Base-by-base conservation (phyloP, 2,888 invertebrate species). In the Teinopalpus imperialis region DNA sequence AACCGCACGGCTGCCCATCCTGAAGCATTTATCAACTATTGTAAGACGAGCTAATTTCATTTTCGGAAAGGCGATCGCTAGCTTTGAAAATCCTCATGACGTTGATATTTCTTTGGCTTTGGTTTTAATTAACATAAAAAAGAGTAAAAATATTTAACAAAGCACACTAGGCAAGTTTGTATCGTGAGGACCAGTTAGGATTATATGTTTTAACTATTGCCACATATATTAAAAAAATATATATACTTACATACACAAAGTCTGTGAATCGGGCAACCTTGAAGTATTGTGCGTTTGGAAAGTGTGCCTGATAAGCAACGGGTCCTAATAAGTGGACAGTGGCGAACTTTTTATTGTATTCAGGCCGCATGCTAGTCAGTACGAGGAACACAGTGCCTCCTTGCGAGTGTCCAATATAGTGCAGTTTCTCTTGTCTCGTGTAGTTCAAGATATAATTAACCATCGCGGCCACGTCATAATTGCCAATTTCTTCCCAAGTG, bases 351-450 rank as follows among this genome's bases (percentile, higher is more conserved):
- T 61, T 30, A 43, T 82, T 78, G 49, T 78, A 85, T 45, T 76
- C 73, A 0, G 77, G 70, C 6, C 54, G 51, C 62, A 80, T 56
- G 1, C 80, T 69, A 20, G 57, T 69, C 31, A 85, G 43, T 0
- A 77, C 67, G 1, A 82, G 43, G 44, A 81, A 82, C 0, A 50
- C 62, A 0, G 86, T 82, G 1, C 81, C 81, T 23, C 86, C 86
- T 65, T 83, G 81, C 3, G 87, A 88, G 60, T 81, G 81, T 0
- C 87, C 87, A 4, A 87, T 63, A 34, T 85, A 88, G 51, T 83
- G 81, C 1, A 87, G 53, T 12, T 70, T 61, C 0, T 65, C 49
- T 6, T 56, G 60, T 0, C 63, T 61, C 1, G 87, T 81, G 1
- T 49, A 12, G 0, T 60, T 49, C 1, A 87, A 51, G 8, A 67